Base-by-base conservation (phyloP, 2,797 vertebrate genomes). In the Nyctalus aviator region DNA sequence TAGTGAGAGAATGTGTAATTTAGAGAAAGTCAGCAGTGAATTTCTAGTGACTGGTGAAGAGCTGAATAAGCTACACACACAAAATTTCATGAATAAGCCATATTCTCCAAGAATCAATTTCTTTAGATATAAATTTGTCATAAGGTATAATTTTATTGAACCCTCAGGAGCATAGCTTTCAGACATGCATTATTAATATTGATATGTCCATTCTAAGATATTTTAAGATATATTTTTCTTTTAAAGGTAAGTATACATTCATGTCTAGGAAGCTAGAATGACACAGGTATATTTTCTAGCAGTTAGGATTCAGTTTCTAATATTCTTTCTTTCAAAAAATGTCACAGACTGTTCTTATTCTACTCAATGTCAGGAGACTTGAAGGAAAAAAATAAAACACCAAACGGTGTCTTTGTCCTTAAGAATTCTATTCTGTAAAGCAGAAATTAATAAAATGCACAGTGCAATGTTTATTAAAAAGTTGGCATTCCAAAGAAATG, bases 31-130 rank as follows among this genome's bases (percentile, higher is more conserved):
- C 62, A 93, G 37, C 48, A 66, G 15, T 82, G 44, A 84, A 91
- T 93, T 90, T 87, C n/a, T 44, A 89, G 44, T 64, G 35, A 77
- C 37, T 81, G n/a, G 18, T 91, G 35, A 87, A 32, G 46, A 92
- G 30, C 48, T 86, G 17, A n/a, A 18, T 32, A 64, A 87, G 27
- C 57, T n/a, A 83, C 6, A 11, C 7, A 57, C 17, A n/a, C 72
- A 94, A 25, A 83, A 62, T 92, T 76, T 57, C 77, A 18, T 88
- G 73, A 96, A 89, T 84, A 90, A 94, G 14, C 12, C 64, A 85
- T 25, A 84, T 20, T 96, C 75, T 94, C 79, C 59, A 79, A 73
- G 90, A 89, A 88, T 73, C 8, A 27, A 25, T 46, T 71, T 76
- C 25, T 86, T 48, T 83, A 85, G 64, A 78, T 82, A 55, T 9